A percentile compares a stretch with the other conserved stretches of the same genome.
Evolutionary conservation across 2,888 invertebrate genomes (phyloP).

Genomic region (Eupithecia exiguata): DNA sequence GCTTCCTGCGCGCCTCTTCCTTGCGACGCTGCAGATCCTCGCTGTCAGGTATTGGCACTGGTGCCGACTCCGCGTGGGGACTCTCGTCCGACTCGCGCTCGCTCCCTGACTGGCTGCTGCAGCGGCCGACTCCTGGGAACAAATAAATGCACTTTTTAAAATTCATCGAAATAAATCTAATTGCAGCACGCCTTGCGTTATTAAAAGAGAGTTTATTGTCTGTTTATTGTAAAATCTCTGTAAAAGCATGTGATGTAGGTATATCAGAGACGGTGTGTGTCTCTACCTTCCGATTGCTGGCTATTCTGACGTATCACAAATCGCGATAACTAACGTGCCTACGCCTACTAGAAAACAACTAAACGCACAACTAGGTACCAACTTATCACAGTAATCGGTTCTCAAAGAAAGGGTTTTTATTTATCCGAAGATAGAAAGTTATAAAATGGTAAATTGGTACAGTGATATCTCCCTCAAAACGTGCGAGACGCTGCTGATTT

Average conservation of each 20-base stretch:
- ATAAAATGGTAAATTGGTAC: neutral
- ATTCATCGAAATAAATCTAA: neutral
- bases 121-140: constrained; percentile 77
- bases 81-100: constrained; percentile 79
- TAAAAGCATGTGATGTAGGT: neutral
- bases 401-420: neutral
- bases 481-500: neutral
- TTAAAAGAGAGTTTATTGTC: too few relatives aligned
- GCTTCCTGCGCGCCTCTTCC: constrained; percentile 94
- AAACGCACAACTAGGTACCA: neutral
- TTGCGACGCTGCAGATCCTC: constrained; percentile 90
- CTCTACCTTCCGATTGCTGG: neutral
- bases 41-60: constrained; percentile 84
- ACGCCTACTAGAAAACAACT: neutral
- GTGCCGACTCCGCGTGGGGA: constrained; percentile 78
- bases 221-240: neutral
- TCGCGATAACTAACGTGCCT: neutral
- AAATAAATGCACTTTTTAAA: constrained; percentile 41
- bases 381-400: neutral
- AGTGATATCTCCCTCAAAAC: neutral
- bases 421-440: neutral
- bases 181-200: neutral
- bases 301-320: neutral
- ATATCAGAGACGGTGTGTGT: neutral
- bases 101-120: constrained; percentile 83